Evolutionary conservation across 2,113 vertebrate species (phyloP).

Genomic region (Chaetodon trifascialis): DNA sequence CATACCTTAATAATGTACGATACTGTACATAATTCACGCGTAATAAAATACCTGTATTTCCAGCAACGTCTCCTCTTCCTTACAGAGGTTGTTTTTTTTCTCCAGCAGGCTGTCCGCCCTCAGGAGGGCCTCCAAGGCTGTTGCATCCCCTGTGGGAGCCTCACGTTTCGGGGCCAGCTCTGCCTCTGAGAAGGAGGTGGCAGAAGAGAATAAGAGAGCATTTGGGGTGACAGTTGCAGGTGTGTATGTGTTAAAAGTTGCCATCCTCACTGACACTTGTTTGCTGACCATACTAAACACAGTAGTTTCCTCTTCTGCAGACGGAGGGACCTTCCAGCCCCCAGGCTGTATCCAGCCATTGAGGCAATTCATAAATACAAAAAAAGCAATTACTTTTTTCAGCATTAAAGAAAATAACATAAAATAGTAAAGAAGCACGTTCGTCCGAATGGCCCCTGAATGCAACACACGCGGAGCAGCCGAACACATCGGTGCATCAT

Average conservation of each 20-base stretch:
- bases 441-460: no score
- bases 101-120: conserved; percentile 86
- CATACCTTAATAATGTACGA: background rate
- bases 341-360: no score
- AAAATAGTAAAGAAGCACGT: no score
- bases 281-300: background rate
- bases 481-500: no score
- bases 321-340: no score
- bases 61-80: conserved; percentile 94
- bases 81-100: conserved; percentile 89
- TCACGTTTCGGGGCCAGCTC: conserved; percentile 83
- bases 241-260: background rate
- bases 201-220: background rate
- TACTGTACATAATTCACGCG: background rate
- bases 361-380: no score
- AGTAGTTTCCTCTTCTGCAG: no score
- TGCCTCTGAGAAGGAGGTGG: conserved; percentile 70
- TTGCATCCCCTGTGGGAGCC: conserved; percentile 88
- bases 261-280: background rate
- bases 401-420: no score
- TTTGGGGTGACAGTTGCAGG: background rate
- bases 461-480: no score
- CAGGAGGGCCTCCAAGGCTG: conserved; percentile 92
- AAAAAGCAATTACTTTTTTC: no score
- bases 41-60: conserved; percentile 91